Conservation (phyloP, 2,888 invertebrate species). For the Idaea aversata region DNA sequence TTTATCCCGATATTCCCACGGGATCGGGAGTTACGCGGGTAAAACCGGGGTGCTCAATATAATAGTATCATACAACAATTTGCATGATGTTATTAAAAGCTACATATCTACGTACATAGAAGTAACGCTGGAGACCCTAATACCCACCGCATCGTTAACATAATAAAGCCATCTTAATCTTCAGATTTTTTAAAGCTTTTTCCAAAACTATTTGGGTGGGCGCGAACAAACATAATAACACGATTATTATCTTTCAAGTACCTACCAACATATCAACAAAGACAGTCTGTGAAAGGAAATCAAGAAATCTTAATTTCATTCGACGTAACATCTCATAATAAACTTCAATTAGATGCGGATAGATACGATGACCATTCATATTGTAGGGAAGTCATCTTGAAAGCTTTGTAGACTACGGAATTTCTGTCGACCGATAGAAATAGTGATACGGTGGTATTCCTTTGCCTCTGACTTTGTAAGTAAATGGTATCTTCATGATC, state of each 20-base stretch:
- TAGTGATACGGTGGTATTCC: background rate
- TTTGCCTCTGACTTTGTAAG: no score
- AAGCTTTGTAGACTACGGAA: background rate
- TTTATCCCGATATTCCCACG: no score
- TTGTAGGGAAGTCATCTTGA: background rate
- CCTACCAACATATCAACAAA: background rate
- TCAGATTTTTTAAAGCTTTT: background rate
- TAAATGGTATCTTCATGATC: no score
- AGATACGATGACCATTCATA: background rate
- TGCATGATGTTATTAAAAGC: no score
- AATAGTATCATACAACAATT: no score
- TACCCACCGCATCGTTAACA: no score
- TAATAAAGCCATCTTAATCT: no score
- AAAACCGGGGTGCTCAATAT: no score
- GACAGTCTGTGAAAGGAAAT: background rate
- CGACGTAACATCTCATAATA: background rate
- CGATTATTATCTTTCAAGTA: background rate
- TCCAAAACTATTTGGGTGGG: background rate
- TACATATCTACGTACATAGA: no score
- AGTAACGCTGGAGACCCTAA: no score
- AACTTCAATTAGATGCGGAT: background rate
- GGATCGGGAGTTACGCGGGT: no score
- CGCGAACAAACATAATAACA: background rate
- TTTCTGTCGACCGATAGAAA: background rate
- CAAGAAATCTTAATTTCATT: background rate